These are phyloP conservation scores for Pachypsylla venusta DNA, from an alignment of 1,140 invertebrate species.

Conservation along the genomic window DNA sequence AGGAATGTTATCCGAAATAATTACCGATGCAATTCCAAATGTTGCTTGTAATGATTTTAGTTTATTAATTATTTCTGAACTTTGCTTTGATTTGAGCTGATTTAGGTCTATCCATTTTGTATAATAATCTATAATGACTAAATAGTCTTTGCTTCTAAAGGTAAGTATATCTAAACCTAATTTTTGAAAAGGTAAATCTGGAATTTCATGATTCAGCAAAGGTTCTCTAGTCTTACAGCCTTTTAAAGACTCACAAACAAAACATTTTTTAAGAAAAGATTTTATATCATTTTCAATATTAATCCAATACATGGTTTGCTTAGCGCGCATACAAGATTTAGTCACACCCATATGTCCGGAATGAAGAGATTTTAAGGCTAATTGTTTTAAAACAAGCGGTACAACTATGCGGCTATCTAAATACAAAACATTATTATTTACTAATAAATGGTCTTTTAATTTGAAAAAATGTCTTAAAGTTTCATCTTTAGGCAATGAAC, in stretches of 20 bases:
- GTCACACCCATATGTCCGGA: constrained; percentile 32
- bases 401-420: constrained; percentile 28
- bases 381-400: constrained; percentile 25
- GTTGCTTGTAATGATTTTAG: constrained; percentile 21
- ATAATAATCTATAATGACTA: constrained; percentile 15
- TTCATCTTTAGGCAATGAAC: constrained; percentile 17
- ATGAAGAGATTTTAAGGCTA: constrained; percentile 30
- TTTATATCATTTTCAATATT: constrained; percentile 32
- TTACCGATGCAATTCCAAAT: constrained; percentile 24
- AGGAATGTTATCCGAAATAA: constrained; percentile 26
- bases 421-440: constrained; percentile 27
- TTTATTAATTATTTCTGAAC: constrained; percentile 17
- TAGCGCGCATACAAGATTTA: constrained; percentile 28
- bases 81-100: background rate
- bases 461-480: constrained; percentile 24
- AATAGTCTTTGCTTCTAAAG: constrained; percentile 9
- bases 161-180: constrained; percentile 12
- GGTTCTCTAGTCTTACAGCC: constrained; percentile 27
- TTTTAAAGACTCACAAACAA: constrained; percentile 26
- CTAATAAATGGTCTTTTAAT: constrained; percentile 25
- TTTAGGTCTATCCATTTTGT: constrained; percentile 11
- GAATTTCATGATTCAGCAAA: constrained; percentile 18
- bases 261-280: constrained; percentile 30
- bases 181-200: constrained; percentile 7
- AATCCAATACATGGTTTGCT: constrained; percentile 31